phyloP scores from a whole-genome alignment of 2,113 vertebrate genomes.

The Halichoerus grypus region DNA sequence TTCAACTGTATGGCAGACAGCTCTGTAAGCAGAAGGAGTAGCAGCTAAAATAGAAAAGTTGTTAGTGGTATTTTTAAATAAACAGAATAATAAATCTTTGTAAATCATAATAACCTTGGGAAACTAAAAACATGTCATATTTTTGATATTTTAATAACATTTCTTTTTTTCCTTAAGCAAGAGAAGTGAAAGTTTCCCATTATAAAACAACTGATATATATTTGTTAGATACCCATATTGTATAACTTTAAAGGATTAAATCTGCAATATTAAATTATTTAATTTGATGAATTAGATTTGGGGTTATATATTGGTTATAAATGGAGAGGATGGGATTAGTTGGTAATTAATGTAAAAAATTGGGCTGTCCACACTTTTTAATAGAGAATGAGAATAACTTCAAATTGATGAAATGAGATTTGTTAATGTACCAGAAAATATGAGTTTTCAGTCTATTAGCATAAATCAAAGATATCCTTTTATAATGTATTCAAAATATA shows the following conservation, averaged over 20 bases:
- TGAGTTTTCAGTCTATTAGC: constrained; percentile 13
- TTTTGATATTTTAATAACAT: not conserved
- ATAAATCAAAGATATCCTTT: constrained; percentile 46
- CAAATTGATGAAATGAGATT: constrained; percentile 42
- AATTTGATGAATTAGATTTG: constrained; percentile 17
- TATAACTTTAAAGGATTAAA: not conserved
- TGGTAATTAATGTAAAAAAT: constrained; percentile 59
- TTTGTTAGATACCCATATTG: not conserved
- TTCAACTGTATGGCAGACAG: not conserved
- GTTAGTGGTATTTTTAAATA: not conserved
- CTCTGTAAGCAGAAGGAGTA: not conserved
- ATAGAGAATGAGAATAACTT: constrained; percentile 50
- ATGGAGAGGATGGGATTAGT: not conserved
- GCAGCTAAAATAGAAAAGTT: not conserved
- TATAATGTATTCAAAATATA: constrained; percentile 3
- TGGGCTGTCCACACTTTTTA: constrained; percentile 1
- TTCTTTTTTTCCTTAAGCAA: not conserved
- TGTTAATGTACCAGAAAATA: constrained; percentile 55
- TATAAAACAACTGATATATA: not conserved
- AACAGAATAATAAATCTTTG: not conserved
- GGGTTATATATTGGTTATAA: not conserved
- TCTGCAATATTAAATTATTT: constrained; percentile 1
- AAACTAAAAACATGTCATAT: not conserved
- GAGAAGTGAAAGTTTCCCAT: not conserved
- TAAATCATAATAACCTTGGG: not conserved